phyloP scores from a whole-genome alignment of 2,797 vertebrate genomes.

The Bradypus variegatus region DNA sequence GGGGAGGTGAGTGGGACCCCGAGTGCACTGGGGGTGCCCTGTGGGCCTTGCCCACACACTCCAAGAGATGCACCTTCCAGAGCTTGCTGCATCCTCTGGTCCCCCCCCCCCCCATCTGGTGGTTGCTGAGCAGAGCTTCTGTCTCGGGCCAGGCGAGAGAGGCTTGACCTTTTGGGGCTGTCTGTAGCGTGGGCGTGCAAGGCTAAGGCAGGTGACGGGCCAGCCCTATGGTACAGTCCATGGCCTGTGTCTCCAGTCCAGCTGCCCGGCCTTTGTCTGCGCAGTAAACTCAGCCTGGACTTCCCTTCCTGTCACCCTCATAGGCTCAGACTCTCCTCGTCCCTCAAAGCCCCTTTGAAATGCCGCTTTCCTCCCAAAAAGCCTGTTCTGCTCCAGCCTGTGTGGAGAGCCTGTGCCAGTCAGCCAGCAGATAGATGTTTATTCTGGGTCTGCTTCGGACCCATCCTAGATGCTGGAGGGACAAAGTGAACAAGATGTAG shows the following conservation, averaged over 20 bases:
- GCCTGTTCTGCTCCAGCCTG: neutral
- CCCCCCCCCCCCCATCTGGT: neutral
- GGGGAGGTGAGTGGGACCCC: conserved; percentile 80
- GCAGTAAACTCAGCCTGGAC: neutral
- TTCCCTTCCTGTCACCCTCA: neutral
- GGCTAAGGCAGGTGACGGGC: neutral
- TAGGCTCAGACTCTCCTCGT: neutral
- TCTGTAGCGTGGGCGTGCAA: neutral
- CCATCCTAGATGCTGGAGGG: neutral
- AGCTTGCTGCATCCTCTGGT: neutral
- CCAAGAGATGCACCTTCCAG: no score
- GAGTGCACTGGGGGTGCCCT: no score
- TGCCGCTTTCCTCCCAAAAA: neutral
- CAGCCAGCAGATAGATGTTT: neutral
- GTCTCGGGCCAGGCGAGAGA: neutral
- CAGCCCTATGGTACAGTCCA: rapidly evolving
- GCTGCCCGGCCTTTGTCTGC: neutral
- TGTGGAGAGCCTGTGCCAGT: neutral
- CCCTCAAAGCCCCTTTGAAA: neutral
- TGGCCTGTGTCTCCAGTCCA: neutral
- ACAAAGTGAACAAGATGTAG: neutral
- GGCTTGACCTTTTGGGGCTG: neutral
- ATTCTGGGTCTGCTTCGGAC: neutral
- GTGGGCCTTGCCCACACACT: neutral
- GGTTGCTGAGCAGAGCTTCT: neutral